A percentile compares a stretch with the other conserved stretches of the same genome.
Evolutionary conservation across 2,888 invertebrate species (phyloP).

Genomic region (Pseudococcus longispinus): DNA sequence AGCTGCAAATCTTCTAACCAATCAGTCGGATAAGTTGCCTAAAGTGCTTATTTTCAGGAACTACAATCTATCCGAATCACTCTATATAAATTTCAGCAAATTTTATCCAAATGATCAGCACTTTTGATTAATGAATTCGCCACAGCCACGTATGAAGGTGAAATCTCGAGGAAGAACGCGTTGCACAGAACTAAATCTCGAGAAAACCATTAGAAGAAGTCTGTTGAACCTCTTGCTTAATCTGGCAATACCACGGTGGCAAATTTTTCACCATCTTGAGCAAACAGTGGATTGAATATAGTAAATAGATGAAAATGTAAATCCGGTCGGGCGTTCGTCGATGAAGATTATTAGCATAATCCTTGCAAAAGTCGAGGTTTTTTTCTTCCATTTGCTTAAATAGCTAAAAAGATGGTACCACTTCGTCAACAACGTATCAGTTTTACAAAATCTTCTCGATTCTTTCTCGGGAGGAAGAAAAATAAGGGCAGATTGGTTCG

Average conservation of each 20-base stretch:
- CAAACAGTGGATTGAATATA: not conserved
- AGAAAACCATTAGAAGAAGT: not conserved
- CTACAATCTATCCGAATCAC: not conserved
- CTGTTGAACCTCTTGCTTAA: not conserved
- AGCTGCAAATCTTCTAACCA: not conserved
- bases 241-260: not conserved
- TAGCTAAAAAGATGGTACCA: conserved; percentile 23
- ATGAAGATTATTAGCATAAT: conserved; percentile 29
- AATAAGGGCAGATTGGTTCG: not conserved
- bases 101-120: not conserved
- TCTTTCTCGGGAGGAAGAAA: not conserved
- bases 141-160: not conserved
- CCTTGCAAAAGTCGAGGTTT: conserved; percentile 28
- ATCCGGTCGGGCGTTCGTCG: not conserved
- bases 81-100: not conserved
- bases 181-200: not conserved
- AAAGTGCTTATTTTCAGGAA: not conserved
- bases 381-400: conserved; percentile 31
- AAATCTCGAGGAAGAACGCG: not conserved
- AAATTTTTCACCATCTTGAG: not conserved
- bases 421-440: not conserved
- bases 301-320: conserved; percentile 31
- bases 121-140: no score
- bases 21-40: not conserved
- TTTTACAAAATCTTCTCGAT: not conserved